phyloP scores from a whole-genome alignment of 2,113 vertebrate species.

The Elaphurus davidianus region DNA sequence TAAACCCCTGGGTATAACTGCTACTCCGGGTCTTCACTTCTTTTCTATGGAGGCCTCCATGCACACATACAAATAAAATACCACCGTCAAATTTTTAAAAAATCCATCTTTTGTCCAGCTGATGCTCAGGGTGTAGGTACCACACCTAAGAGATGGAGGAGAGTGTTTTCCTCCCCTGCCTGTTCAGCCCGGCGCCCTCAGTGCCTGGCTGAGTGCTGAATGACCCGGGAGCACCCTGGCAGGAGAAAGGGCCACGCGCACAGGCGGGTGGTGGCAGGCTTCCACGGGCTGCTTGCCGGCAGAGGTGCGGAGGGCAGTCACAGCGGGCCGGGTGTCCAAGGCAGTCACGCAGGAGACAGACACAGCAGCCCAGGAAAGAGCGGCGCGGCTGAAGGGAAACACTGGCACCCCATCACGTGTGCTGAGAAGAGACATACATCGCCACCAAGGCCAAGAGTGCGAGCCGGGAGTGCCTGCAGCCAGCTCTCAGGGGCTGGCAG shows the following conservation, averaged over 20 bases:
- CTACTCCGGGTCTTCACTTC: background rate
- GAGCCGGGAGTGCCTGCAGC: background rate
- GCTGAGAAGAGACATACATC: background rate
- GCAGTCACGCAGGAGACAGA: background rate
- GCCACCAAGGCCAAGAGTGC: background rate
- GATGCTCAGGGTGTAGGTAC: background rate
- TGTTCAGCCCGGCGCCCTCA: background rate
- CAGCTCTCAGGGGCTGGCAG: background rate
- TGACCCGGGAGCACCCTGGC: background rate
- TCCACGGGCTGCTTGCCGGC: fast-evolving
- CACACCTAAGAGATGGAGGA: background rate
- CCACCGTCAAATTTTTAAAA: background rate
- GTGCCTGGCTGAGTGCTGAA: background rate
- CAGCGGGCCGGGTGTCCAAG: background rate
- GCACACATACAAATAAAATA: background rate
- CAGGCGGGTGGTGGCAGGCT: background rate
- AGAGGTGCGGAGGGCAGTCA: background rate
- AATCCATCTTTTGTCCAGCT: background rate
- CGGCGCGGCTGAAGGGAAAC: background rate
- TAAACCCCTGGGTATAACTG: background rate
- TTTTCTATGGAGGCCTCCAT: background rate
- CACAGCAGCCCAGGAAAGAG: background rate
- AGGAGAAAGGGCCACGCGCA: no score
- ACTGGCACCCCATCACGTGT: background rate
- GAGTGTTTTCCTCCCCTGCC: no score